A percentile compares a stretch with the other conserved stretches of the same genome.
Conservation (phyloP, 2,113 vertebrate species). For the Bubo bubo region DNA sequence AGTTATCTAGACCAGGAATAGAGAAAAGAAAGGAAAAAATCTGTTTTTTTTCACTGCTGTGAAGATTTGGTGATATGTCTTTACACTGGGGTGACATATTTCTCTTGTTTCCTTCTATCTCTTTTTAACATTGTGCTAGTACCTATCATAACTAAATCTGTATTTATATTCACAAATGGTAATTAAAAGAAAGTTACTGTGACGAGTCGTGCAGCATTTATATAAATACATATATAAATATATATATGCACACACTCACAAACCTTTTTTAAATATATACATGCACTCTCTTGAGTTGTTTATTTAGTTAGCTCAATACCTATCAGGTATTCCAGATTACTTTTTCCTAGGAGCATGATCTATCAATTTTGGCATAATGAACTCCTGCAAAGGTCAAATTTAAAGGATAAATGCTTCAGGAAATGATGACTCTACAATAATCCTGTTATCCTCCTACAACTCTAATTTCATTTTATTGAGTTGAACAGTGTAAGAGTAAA, state of each 20-base stretch:
- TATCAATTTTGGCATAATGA: slow-evolving; percentile 68
- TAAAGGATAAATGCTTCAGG: slow-evolving; percentile 57
- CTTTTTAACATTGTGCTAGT: background rate
- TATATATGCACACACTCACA: background rate
- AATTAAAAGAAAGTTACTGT: background rate
- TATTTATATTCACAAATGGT: background rate
- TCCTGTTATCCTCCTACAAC: slow-evolving; percentile 58
- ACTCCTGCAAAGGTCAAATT: slow-evolving; percentile 63
- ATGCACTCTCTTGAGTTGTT: background rate
- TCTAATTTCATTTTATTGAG: slow-evolving; percentile 72
- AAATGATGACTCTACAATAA: slow-evolving; percentile 70
- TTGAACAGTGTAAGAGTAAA: slow-evolving; percentile 57
- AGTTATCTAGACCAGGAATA: background rate
- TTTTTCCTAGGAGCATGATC: slow-evolving; percentile 35
- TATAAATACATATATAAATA: too few relatives aligned
- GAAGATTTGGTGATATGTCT: background rate
- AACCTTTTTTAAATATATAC: background rate
- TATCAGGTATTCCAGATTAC: background rate
- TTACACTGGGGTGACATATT: background rate
- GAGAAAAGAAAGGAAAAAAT: background rate
- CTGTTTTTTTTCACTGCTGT: background rate
- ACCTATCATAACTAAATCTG: background rate
- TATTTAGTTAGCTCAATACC: background rate
- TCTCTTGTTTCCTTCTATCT: background rate
- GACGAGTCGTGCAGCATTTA: background rate